Conservation (phyloP, 2,888 invertebrate genomes). For the Tupiocoris notatus region DNA sequence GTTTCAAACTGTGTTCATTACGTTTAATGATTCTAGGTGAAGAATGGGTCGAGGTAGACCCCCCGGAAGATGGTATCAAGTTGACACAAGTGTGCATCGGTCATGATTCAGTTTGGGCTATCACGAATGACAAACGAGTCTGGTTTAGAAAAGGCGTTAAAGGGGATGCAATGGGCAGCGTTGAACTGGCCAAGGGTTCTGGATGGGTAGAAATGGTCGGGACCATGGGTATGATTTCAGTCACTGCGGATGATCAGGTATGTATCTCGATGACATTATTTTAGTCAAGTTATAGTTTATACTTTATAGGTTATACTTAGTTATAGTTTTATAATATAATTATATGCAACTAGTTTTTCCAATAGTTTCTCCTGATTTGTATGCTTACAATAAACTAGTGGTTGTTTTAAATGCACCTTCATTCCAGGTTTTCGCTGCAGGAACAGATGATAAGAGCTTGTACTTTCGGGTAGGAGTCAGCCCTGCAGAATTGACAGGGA, state of each 20-base stretch:
- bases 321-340: too few species aligned
- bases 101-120: slow-evolving; percentile 70
- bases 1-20: too few species aligned
- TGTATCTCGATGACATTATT: too few species aligned
- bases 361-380: too few species aligned
- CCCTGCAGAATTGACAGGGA: slow-evolving; percentile 75
- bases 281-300: too few species aligned
- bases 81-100: slow-evolving; percentile 80
- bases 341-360: too few species aligned
- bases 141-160: slow-evolving; percentile 75
- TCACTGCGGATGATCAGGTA: slow-evolving; percentile 81
- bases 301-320: too few species aligned
- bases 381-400: too few species aligned
- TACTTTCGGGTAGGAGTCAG: slow-evolving; percentile 78
- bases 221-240: slow-evolving; percentile 77
- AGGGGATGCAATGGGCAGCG: slow-evolving; percentile 58
- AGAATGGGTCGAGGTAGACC: slow-evolving; percentile 74
- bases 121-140: slow-evolving; percentile 77
- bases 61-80: slow-evolving; percentile 66
- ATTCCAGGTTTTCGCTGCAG: slow-evolving; percentile 72
- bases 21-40: slow-evolving; percentile 57
- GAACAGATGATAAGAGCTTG: slow-evolving; percentile 70
- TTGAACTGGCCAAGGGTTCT: slow-evolving; percentile 73
- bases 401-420: too few species aligned
- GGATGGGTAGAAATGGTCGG: slow-evolving; percentile 91